Percentiles rank a stretch among this genome's conserved stretches.
Evolutionary conservation across 1,140 invertebrate species (phyloP).

Genomic region (Lepidostoma basale): DNA sequence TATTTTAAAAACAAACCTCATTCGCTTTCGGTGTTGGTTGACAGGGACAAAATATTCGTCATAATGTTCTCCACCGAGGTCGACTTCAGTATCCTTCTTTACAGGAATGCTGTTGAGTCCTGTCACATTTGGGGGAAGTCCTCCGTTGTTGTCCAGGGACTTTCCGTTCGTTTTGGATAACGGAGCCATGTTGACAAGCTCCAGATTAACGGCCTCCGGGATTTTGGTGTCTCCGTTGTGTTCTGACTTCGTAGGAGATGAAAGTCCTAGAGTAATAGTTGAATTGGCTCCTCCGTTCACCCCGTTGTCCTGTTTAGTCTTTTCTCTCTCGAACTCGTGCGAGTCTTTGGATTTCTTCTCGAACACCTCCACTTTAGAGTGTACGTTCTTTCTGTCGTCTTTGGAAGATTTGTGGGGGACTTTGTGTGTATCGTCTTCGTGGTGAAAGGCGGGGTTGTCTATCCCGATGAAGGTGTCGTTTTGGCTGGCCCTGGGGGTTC

Average conservation of each 20-base stretch:
- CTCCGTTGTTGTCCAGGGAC: conserved; percentile 37
- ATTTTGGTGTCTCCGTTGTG: conserved; percentile 29
- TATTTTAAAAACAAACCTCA: conserved; percentile 78
- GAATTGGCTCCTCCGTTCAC: conserved; percentile 38
- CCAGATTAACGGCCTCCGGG: conserved; percentile 77
- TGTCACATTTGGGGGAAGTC: conserved; percentile 54
- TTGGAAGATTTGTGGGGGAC: background rate
- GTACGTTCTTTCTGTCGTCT: background rate
- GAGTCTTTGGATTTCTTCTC: conserved; percentile 26
- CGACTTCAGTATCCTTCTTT: conserved; percentile 74
- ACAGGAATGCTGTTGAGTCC: conserved; percentile 54
- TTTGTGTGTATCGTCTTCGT: conserved; percentile 1
- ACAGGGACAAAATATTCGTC: conserved; percentile 85
- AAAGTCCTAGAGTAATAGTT: conserved; percentile 33
- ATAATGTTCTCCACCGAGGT: conserved; percentile 73
- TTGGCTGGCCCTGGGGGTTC: conserved; percentile 27
- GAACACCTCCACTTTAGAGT: background rate
- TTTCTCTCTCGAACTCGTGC: conserved; percentile 1
- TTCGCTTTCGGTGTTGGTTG: conserved; percentile 82
- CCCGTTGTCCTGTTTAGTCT: conserved; percentile 22
- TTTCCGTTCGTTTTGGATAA: conserved; percentile 52
- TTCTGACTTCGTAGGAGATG: conserved; percentile 36
- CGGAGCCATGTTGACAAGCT: conserved; percentile 78
- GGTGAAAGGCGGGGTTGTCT: conserved; percentile 40
- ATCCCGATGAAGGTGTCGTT: conserved; percentile 20